Evolutionary conservation across 2,113 vertebrate genomes (phyloP), one percentile per base, ranked within the genome.

Genomic region (Andinoacara biseriatus): DNA sequence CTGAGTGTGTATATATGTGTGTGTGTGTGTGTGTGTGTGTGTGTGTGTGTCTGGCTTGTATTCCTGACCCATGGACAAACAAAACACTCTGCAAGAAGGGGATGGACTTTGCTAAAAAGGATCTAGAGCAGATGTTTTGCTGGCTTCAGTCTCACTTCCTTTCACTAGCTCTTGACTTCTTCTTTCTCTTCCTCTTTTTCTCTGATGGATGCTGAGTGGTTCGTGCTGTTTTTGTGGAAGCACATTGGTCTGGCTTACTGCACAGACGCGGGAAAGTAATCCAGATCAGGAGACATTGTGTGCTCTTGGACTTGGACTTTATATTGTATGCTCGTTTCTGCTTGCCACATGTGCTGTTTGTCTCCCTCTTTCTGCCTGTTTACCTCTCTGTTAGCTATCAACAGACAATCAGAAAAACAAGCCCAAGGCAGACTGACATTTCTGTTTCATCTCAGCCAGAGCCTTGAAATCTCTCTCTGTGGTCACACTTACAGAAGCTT

Each of bases 171-270:
- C 80, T 76, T 63, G 11, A 93, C 94, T 95, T 96, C 94, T 93
- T 92, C 94, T 95, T 96, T 95, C 95, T 80, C 92, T 96, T 95
- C 94, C 94, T 93, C 94, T 93, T 95, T 90, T 89, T 83, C 62
- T 86, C 49, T 82, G 61, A 84, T 80, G 79, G 83, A 86, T 83
- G 79, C 82, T 62, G 84, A 94, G 83, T 56, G 75, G 77, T 89
- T 88, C 46, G 76, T 81, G 74, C 59, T 86, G 91, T 90, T 92
- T 90, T 85, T 90, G 74, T 90, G 75, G 86, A 86, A 86, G 85
- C 83, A 26, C 10, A 24, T 58, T 78, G 62, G 81, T 83, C 63
- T 72, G 75, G 83, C 62, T 56, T 49, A 65, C 40, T 67, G 57
- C 74, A 26, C 46, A 4, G 79, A 81, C 26, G n/a, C 82, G 58